Evolutionary conservation across 1,140 invertebrate species (phyloP).

Genomic region (Eriosoma lanigerum): DNA sequence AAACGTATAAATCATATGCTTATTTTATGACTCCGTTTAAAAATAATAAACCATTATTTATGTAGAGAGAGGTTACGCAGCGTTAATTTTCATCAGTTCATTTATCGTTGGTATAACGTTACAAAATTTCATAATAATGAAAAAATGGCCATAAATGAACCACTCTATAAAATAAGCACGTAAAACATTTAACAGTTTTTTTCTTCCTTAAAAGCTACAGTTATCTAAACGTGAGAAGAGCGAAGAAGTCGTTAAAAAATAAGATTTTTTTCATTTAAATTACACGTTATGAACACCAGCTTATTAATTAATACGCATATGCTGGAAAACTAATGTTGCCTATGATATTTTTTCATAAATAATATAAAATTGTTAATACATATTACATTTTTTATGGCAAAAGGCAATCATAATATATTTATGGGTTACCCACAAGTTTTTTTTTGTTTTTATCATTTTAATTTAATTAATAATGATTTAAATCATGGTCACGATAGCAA

Average conservation of each 20-base stretch:
- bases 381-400: no score
- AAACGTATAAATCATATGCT: background rate
- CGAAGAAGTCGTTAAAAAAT: background rate
- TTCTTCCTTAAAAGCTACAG: background rate
- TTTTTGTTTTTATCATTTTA: no score
- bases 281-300: no score
- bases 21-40: background rate
- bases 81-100: background rate
- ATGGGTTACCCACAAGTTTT: no score
- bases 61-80: background rate
- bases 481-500: no score
- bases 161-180: background rate
- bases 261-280: background rate
- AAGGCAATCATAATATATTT: no score
- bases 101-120: background rate
- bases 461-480: no score
- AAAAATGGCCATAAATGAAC: background rate
- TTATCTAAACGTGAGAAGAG: background rate
- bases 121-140: background rate
- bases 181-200: slow-evolving; percentile 3
- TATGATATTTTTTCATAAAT: no score
- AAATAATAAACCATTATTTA: background rate
- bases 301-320: no score
- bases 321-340: no score
- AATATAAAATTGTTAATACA: no score